phyloP scores from a whole-genome alignment of 2,113 vertebrate genomes.

The Eretmochelys imbricata region DNA sequence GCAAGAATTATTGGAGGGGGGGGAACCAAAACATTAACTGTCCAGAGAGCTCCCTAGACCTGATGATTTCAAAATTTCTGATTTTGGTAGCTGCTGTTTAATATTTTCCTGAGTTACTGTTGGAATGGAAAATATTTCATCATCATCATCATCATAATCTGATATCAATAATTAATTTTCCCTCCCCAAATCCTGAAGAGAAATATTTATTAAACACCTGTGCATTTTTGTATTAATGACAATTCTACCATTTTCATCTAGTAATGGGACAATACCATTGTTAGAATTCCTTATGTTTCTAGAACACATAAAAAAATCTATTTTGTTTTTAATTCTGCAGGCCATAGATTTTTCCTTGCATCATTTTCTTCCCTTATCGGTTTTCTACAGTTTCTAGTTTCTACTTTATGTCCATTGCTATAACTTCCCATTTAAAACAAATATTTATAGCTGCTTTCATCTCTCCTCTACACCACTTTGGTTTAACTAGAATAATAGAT shows the following conservation, averaged over 20 bases:
- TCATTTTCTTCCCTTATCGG: neutral
- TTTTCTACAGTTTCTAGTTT: neutral
- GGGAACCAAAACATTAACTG: too few species aligned
- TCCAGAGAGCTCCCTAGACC: too few species aligned
- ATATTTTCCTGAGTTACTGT: neutral
- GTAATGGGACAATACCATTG: neutral
- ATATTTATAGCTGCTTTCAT: neutral
- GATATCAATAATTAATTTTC: neutral
- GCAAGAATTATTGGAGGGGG: too few species aligned
- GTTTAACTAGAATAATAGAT: too few species aligned
- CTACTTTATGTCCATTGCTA: neutral
- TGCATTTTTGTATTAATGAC: neutral
- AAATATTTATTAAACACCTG: neutral
- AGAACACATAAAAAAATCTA: neutral
- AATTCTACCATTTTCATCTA: neutral
- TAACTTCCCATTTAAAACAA: neutral
- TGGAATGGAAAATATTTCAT: neutral
- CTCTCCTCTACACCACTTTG: too few species aligned
- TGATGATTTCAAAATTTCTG: too few species aligned
- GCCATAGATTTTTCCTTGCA: neutral
- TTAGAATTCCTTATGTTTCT: neutral
- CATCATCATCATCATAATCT: neutral
- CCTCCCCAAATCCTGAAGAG: neutral
- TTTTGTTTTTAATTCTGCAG: neutral
- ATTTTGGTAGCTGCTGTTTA: too few species aligned